Conservation (phyloP, 2,113 vertebrate species). For the Thomomys bottae region DNA sequence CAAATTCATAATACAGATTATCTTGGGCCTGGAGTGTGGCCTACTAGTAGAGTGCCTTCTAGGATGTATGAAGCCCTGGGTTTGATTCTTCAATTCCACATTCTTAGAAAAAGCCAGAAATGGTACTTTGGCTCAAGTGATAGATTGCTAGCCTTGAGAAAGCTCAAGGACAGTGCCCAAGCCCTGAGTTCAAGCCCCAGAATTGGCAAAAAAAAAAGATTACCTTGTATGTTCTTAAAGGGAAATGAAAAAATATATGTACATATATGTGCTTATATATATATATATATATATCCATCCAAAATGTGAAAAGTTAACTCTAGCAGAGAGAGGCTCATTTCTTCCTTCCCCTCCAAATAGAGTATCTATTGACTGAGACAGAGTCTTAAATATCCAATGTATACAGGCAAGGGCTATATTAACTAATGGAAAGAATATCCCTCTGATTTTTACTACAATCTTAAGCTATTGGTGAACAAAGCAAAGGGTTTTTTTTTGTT, state of each 20-base stretch:
- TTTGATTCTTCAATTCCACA: too few relatives aligned
- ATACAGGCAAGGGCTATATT: neutral
- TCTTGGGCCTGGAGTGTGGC: too few relatives aligned
- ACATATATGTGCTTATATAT: too few relatives aligned
- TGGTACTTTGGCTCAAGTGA: too few relatives aligned
- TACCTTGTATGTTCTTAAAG: neutral
- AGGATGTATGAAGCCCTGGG: too few relatives aligned
- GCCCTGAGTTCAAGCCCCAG: too few relatives aligned
- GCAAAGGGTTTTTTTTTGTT: neutral
- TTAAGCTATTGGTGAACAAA: neutral
- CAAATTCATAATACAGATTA: neutral
- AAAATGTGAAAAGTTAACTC: neutral
- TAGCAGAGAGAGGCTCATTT: neutral
- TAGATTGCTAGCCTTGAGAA: too few relatives aligned
- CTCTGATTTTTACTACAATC: neutral
- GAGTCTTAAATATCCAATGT: neutral
- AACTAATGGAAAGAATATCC: neutral
- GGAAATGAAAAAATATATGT: neutral
- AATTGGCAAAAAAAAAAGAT: too few relatives aligned
- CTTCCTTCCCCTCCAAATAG: neutral
- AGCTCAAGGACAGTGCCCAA: too few relatives aligned
- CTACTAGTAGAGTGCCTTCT: too few relatives aligned
- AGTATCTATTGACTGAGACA: neutral
- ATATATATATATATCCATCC: too few relatives aligned
- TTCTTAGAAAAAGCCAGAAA: too few relatives aligned